A percentile compares a stretch with the other conserved stretches of the same genome.
These are phyloP conservation scores for Calidris pugnax DNA, from an alignment of 2,113 vertebrate genomes.

Conservation along the genomic window DNA sequence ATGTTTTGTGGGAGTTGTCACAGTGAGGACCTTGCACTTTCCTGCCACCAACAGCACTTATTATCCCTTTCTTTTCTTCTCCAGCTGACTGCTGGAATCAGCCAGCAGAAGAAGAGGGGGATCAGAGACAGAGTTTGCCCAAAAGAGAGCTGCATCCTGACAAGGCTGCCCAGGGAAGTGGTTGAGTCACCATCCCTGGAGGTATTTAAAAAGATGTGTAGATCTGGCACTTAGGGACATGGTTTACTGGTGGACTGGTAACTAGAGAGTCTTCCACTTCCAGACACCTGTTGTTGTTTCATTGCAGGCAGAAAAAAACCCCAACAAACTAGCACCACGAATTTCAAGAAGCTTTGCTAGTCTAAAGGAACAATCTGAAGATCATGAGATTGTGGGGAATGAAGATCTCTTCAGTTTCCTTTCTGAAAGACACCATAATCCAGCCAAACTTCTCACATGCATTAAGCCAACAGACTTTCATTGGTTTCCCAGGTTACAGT, in stretches of 20 bases:
- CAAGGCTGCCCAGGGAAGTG: not conserved
- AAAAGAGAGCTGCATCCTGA: not conserved
- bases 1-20: not conserved
- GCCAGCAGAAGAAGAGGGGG: not conserved
- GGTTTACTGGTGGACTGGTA: not conserved
- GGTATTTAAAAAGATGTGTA: not conserved
- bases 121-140: not conserved
- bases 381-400: not conserved
- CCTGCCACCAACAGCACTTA: not conserved
- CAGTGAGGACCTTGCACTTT: not conserved
- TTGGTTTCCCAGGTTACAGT: conserved; percentile 50
- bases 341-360: not conserved
- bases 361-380: not conserved
- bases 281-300: not conserved
- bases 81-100: not conserved
- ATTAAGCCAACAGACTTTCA: not conserved
- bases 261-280: not conserved
- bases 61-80: not conserved
- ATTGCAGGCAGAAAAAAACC: not conserved
- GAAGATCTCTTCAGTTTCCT: not conserved
- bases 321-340: not conserved
- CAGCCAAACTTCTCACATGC: not conserved
- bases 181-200: not conserved
- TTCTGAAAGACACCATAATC: not conserved
- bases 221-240: not conserved